Evolutionary conservation across 23 tunicate species (phyloP).

Genomic region (Styela clava): DNA sequence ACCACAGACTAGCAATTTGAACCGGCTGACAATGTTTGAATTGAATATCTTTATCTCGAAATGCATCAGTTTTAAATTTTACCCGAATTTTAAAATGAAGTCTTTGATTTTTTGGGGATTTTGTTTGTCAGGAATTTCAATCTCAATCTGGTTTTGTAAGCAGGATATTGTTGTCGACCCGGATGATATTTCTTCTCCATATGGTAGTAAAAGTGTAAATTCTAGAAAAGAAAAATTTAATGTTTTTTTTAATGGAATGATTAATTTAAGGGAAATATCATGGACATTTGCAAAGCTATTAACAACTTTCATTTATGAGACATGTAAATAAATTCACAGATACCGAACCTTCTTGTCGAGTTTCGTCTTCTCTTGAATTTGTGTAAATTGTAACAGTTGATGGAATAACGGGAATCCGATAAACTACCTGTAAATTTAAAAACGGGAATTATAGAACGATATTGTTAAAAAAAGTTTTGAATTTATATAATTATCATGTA

Average conservation of each 20-base stretch:
- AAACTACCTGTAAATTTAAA: not conserved
- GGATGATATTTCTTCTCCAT: not conserved
- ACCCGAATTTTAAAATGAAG: not conserved
- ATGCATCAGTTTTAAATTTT: too few relatives aligned
- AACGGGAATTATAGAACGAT: not conserved
- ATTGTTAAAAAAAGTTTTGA: too few relatives aligned
- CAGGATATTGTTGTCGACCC: not conserved
- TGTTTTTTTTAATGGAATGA: too few relatives aligned
- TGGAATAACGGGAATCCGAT: not conserved
- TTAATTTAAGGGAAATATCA: too few relatives aligned
- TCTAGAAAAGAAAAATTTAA: not conserved
- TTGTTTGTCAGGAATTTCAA: not conserved
- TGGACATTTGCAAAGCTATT: too few relatives aligned
- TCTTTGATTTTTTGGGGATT: not conserved
- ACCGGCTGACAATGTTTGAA: too few relatives aligned
- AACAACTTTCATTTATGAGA: too few relatives aligned
- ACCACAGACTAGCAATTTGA: too few relatives aligned
- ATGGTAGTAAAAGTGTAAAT: not conserved
- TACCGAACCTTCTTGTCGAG: not conserved
- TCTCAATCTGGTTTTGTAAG: not conserved
- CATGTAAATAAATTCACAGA: too few relatives aligned
- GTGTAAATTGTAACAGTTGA: not conserved
- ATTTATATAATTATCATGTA: too few relatives aligned
- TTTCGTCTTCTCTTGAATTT: not conserved
- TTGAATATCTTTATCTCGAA: too few relatives aligned